Conservation (phyloP, 2,113 vertebrate genomes). For the sheep (Ovis aries) region ARS-UI_Ramb_v3.0 NC_056056.1:145372501-145373000, state of each 20-base stretch:
- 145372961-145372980: background rate
- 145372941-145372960: background rate
- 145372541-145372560: background rate
- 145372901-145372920: background rate
- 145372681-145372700: background rate
- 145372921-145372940: background rate
- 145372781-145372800: background rate
- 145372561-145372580: background rate
- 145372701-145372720: background rate
- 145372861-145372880: background rate
- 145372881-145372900: background rate
- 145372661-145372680: background rate
- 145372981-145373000: background rate
- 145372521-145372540: background rate
- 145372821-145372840: background rate
- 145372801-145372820: background rate
- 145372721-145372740: background rate
- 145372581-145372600: background rate
- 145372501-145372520: background rate
- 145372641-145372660: background rate
- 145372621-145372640: background rate
- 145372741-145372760: background rate
- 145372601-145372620: background rate
- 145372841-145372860: background rate
- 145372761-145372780: background rate